Base-by-base conservation (phyloP, 2,113 vertebrate genomes). In the Marcusenius ussheri region DNA sequence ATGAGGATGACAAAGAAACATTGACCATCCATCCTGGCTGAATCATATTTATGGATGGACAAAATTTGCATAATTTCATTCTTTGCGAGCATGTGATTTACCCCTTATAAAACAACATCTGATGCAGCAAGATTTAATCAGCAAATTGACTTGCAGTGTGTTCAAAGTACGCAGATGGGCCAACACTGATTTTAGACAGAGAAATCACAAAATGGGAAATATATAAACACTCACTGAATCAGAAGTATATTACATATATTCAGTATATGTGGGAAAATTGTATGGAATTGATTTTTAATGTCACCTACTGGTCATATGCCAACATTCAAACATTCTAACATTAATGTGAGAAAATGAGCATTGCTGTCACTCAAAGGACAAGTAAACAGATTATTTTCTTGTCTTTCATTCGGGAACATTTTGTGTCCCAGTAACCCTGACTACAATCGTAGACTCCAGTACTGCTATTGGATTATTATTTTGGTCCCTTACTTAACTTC, bases 41-140 rank as follows among this genome's bases (percentile, higher is more conserved):
- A 50, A 86, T n/a, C 45, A 86, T 24, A 47, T 86, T 86, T 50
- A 86, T 80, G 74, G 74, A 80, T 39, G 31, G 83, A n/a, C 21
- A 49, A 49, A 31, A n/a, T 86, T 50, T 80, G 74, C 74, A 80
- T 80, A 80, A 80, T 80, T 80, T 80, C 74, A 80, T 39, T 80
- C 74, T 80, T 80, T 17, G 74, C 31, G 7, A 80, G 74, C 3
- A 5, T 80, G 74, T 42, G 35, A 42, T 80, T 80, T 80, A 42
- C 5, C 74, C 74, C 74, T 80, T 42, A 80, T 17, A 80, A 80
- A 80, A 17, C 74, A 80, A 80, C 35, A 80, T 80, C 74, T 42
- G 31, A 80, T 80, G 74, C 35, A 80, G 35, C 31, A 80, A 80
- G 74, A 42, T 80, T 80, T 80, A 80, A 80, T 80, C 74, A 42